phyloP scores from a whole-genome alignment of 2,113 vertebrate genomes.

The Orthochromis indermauri region DNA sequence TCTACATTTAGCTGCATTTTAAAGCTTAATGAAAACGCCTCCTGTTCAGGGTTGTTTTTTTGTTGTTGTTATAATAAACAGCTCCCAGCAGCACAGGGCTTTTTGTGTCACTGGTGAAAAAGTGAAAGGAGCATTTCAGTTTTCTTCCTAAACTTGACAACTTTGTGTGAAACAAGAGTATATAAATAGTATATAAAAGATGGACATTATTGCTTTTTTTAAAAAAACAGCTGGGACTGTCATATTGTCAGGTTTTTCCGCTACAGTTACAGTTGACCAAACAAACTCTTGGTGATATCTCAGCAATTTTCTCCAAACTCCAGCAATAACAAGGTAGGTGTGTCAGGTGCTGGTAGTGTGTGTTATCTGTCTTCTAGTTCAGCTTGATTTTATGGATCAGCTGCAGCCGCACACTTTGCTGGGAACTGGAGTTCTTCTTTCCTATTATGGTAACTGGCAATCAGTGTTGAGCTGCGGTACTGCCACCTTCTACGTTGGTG shows the following conservation, averaged over 20 bases:
- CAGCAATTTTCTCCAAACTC: neutral
- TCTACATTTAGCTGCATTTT: neutral
- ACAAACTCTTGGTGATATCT: neutral
- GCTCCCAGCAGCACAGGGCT: neutral
- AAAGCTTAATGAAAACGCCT: constrained; percentile 4
- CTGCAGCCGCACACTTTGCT: neutral
- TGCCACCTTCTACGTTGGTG: neutral
- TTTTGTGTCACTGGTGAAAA: constrained; percentile 14
- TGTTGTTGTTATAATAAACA: neutral
- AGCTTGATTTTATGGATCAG: neutral
- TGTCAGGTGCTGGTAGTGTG: neutral
- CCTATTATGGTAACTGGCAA: neutral
- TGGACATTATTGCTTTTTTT: neutral
- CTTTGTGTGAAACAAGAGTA: constrained; percentile 21
- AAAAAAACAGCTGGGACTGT: neutral
- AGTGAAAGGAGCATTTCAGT: neutral
- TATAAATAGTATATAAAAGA: neutral
- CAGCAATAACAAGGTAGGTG: neutral
- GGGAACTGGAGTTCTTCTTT: neutral
- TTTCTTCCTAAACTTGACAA: constrained; percentile 9
- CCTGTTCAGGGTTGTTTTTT: neutral
- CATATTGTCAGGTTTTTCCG: neutral
- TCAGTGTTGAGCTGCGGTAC: neutral
- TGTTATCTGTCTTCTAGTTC: neutral
- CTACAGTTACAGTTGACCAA: neutral